Evolutionary conservation across 1,140 invertebrate genomes (phyloP), one percentile per base, ranked within the genome.

Genomic region (Neuroterus valhalla): DNA sequence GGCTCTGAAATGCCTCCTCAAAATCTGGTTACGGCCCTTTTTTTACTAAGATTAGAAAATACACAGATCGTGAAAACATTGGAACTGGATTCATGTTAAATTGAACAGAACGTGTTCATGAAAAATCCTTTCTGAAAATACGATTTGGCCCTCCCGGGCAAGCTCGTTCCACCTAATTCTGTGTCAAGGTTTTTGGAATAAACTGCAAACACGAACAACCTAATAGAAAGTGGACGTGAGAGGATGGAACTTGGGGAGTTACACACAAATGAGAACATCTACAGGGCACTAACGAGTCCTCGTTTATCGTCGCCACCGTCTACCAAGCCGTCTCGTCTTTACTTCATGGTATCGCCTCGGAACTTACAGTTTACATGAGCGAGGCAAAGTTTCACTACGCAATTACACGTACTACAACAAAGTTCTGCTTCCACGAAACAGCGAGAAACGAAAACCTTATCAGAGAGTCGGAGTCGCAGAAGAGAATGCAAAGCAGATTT

Each of bases 361-460:
- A 62, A 62, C 55, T 62, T 62, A 26, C 55, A 62, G 21, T 62
- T 23, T 38, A 62, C 55, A 62, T 62, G 55, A 62, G 31, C 55
- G 55, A 62, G 55, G 55, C 55, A 62, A 62, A 62, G 55, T 62
- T 62, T 62, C 55, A 62, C 55, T 62, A 62, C 31, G 21, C 31
- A 62, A 62, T 62, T 62, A 62, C 55, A 26, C 55, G 55, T n/a
- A 31, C 55, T 62, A 62, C 23, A 62, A 62, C 55, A 62, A 62
- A 62, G 55, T 62, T 62, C n/a, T 23, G 26, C 15, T 62, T 8
- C 55, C 6, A 62, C 55, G 55, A 62, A 62, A 62, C 31, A 62
- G 23, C 55, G 55, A 62, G 55, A 38, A 62, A 62, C 31, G 55
- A 14, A 62, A 14, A 26, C 55, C 26, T 62, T 62, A 23, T 62